phyloP scores from a whole-genome alignment of 2,113 vertebrate species.

The Myrmophylax atrothorax region DNA sequence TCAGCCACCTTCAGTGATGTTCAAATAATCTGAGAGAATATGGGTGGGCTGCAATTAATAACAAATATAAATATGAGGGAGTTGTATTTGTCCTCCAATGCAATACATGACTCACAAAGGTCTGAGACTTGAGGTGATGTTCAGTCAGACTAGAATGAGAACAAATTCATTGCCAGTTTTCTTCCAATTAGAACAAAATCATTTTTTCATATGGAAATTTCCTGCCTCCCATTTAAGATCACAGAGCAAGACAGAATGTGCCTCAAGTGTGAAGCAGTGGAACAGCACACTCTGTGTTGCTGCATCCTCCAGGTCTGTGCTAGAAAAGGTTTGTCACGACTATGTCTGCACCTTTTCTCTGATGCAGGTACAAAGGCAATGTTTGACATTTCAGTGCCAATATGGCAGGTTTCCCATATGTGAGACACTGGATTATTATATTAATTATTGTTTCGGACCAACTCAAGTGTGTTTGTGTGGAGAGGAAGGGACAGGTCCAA shows the following conservation, averaged over 20 bases:
- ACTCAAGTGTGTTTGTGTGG: not conserved
- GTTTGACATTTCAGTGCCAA: not conserved
- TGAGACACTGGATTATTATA: not conserved
- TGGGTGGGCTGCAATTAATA: not conserved
- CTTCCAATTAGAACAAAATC: not conserved
- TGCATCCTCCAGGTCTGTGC: not conserved
- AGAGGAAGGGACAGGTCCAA: not conserved
- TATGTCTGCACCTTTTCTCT: not conserved
- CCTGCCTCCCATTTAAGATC: not conserved
- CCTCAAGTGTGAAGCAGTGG: not conserved
- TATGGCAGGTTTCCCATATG: not conserved
- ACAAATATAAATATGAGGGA: not conserved
- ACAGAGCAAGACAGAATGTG: not conserved
- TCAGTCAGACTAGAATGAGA: not conserved
- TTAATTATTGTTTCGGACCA: not conserved
- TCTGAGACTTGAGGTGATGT: not conserved
- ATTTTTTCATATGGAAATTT: not conserved
- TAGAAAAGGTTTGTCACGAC: not conserved
- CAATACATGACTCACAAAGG: not conserved
- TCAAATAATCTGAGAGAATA: not conserved
- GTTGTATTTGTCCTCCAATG: not conserved
- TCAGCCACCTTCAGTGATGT: not conserved
- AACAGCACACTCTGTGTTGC: not conserved
- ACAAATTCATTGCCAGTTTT: not conserved
- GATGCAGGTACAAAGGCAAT: not conserved